A percentile compares a stretch with the other conserved stretches of the same genome.
phyloP scores from a whole-genome alignment of 2,888 invertebrate species.

The Emmelina monodactyla region DNA sequence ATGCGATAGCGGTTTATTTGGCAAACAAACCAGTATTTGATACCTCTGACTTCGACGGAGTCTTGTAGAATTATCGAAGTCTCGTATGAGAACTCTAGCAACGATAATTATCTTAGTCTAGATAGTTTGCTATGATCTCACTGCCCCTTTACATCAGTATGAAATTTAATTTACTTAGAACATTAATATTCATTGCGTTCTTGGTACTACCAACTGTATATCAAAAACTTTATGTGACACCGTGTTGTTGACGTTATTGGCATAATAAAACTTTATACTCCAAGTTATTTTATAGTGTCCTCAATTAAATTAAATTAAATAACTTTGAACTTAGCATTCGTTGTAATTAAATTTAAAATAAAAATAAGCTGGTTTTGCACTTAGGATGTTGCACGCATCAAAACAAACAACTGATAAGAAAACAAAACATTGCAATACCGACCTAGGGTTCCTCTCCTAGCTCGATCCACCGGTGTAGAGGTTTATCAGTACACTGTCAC shows the following conservation, averaged over 20 bases:
- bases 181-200: not conserved
- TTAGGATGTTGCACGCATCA: slow-evolving; percentile 25
- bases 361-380: slow-evolving; percentile 27
- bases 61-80: no score
- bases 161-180: not conserved
- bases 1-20: no score
- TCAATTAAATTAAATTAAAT: no score
- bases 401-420: not conserved
- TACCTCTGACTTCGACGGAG: no score
- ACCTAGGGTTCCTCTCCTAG: slow-evolving; percentile 46
- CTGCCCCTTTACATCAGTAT: no score
- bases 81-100: no score
- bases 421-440: slow-evolving; percentile 24
- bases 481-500: slow-evolving; percentile 37
- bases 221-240: not conserved
- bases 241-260: not conserved
- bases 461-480: slow-evolving; percentile 26
- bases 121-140: no score
- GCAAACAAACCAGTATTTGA: no score
- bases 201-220: not conserved
- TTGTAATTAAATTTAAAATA: no score
- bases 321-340: no score
- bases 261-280: not conserved
- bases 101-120: no score
- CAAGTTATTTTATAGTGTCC: no score